phyloP scores from a whole-genome alignment of 2,888 invertebrate species.

The Fragum whitleyi region DNA sequence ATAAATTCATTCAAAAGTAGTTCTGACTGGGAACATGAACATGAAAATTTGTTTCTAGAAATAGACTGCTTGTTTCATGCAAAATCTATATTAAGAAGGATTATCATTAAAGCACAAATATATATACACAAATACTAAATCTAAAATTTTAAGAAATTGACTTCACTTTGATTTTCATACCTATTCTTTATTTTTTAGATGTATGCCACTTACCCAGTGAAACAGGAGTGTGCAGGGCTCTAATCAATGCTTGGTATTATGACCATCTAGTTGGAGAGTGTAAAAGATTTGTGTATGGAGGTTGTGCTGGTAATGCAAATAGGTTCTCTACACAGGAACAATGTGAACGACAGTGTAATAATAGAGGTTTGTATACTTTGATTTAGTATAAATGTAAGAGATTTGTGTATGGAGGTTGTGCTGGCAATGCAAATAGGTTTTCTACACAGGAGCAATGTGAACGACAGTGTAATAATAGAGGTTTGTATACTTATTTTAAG shows the following conservation, averaged over 20 bases:
- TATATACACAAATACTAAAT: no score
- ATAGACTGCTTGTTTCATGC: no score
- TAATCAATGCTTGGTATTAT: slow-evolving; percentile 89
- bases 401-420: slow-evolving; percentile 93
- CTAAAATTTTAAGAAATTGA: no score
- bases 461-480: slow-evolving; percentile 61
- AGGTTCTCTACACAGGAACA: slow-evolving; percentile 87
- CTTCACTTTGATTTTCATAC: no score
- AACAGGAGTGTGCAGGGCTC: slow-evolving; percentile 49
- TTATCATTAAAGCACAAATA: no score
- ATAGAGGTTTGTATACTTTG: slow-evolving; percentile 48
- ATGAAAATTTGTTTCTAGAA: no score
- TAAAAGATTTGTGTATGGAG: slow-evolving; percentile 91
- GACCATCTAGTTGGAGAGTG: slow-evolving; percentile 88
- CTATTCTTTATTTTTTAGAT: no score
- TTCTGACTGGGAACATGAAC: no score
- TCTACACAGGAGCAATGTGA: slow-evolving; percentile 73
- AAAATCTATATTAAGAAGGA: no score
- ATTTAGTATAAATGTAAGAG: slow-evolving; percentile 90
- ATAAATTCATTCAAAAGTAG: no score
- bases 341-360: slow-evolving; percentile 71
- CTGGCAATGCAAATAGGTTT: slow-evolving; percentile 94
- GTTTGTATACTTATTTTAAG: slow-evolving; percentile 40
- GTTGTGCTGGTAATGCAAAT: slow-evolving; percentile 94
- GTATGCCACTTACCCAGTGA: slow-evolving; percentile 50